phyloP scores from a whole-genome alignment of 1,140 invertebrate genomes.

The Linepithema humile region DNA sequence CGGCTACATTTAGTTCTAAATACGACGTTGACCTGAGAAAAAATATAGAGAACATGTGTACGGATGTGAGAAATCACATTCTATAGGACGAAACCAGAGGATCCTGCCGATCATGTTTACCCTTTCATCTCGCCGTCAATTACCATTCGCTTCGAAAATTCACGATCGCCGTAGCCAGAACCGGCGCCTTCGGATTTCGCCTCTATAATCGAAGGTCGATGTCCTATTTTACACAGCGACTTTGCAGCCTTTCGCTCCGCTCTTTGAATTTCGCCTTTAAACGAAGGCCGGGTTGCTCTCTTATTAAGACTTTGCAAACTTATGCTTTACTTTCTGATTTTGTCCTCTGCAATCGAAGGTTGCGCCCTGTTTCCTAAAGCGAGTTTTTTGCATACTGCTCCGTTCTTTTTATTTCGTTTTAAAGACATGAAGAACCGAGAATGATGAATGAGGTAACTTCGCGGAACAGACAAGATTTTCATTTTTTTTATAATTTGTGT shows the following conservation, averaged over 20 bases:
- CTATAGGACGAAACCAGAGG: neutral
- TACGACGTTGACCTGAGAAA: neutral
- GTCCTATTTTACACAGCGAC: neutral
- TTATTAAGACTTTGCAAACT: too few relatives aligned
- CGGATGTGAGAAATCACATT: neutral
- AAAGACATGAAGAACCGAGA: neutral
- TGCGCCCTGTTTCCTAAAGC: neutral
- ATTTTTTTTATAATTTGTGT: neutral
- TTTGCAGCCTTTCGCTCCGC: neutral
- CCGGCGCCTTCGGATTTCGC: neutral
- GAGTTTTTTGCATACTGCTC: neutral
- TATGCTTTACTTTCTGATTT: neutral
- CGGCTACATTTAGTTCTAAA: neutral
- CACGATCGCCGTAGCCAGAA: neutral
- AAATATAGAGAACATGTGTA: neutral
- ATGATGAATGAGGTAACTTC: neutral
- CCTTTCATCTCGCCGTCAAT: neutral
- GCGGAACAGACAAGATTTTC: neutral
- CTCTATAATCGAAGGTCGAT: neutral
- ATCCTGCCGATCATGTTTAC: neutral
- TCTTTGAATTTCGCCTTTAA: neutral
- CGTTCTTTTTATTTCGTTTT: neutral
- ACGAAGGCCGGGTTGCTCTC: too few relatives aligned
- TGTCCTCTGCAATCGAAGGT: neutral
- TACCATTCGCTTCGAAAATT: neutral